Evolutionary conservation across 2,113 vertebrate genomes (phyloP).

Genomic region (human): DNA sequence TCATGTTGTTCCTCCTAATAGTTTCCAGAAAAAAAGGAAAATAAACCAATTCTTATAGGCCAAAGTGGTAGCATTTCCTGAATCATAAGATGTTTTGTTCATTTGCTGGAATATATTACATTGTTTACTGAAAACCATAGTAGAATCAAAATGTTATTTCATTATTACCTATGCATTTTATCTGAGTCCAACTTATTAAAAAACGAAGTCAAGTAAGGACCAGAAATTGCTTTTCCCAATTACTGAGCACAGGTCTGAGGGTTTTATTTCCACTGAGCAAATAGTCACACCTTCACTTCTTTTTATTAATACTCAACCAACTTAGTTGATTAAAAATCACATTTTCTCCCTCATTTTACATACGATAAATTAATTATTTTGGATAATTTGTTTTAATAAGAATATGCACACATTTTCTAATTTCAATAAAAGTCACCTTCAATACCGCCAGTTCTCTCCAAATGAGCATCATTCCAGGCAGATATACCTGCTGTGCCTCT

Average conservation of each 20-base stretch:
- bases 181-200: background rate
- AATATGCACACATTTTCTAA: background rate
- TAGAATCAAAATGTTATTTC: background rate
- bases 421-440: background rate
- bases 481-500: conserved; percentile 7
- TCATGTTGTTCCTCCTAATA: background rate
- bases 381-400: background rate
- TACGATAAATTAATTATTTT: background rate
- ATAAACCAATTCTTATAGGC: background rate
- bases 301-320: background rate
- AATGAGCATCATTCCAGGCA: background rate
- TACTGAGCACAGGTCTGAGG: background rate
- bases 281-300: background rate
- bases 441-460: background rate
- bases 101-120: background rate
- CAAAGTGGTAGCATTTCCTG: background rate
- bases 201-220: background rate
- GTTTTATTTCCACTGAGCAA: background rate
- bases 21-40: background rate
- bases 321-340: background rate
- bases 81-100: conserved; percentile 8
- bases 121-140: background rate
- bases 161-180: background rate
- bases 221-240: conserved; percentile 19
- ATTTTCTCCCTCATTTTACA: background rate